Base-by-base conservation (phyloP, 2,113 vertebrate genomes). In the Choloepus hoffmanni region DNA sequence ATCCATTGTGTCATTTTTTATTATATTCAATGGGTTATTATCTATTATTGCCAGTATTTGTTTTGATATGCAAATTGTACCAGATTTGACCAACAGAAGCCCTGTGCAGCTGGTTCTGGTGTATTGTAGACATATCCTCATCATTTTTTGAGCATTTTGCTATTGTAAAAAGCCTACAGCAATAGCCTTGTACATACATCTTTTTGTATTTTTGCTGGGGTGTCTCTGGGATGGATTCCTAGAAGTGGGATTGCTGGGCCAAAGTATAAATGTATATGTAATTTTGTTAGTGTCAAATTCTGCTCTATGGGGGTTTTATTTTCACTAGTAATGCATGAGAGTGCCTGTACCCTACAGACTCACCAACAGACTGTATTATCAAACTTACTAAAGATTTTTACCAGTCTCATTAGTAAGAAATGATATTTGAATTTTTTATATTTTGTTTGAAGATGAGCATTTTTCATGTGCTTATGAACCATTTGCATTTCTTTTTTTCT, bases 181-280 rank as follows among this genome's bases (percentile, higher is more conserved):
- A 30, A 76, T 18, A 48, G n/a, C 36, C 55, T 63, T 33, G 30
- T 67, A 45, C 58, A 8, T 26, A 8, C 9, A n/a, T 55, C 62
- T 62, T 53, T 53, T 53, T 76, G 24, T 58, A 11, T 68, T 74
- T 88, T 95, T 50, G 23, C 76, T 33, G 36, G 58, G 55, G 28
- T 65, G 7, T 95, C 45, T 40, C 58, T 92, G 76, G 48, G 15
- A n/a, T 40, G 40, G n/a, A 12, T 62, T 67, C 76, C 78, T 62
- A 53, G 21, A 88, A 77, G n/a, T 70, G 60, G 33, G 50, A 23
- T 82, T 92, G 92, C 68, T 92, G 67, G 40, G 30, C 82, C n/a
- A 60, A 18, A 70, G 79, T 43, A 24, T 48, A 40, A 85, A 36
- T 85, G 24, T 21, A 12, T 70, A 68, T 21, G 30, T 53, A 12